Evolutionary conservation across 2,797 vertebrate genomes (phyloP).

Genomic region (Allobates femoralis): DNA sequence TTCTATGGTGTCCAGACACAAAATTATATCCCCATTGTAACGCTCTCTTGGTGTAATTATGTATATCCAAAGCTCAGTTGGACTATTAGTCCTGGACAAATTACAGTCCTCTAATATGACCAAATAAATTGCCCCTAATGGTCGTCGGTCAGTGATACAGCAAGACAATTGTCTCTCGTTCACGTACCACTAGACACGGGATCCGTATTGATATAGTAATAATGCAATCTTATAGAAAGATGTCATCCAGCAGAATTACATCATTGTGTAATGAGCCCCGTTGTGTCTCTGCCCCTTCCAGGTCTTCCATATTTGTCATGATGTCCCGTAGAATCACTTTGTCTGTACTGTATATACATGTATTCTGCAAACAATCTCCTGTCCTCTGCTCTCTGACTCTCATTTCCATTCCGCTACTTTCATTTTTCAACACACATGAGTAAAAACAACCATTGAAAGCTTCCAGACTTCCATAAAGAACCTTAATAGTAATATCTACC

Average conservation of each 20-base stretch:
- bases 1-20: no score
- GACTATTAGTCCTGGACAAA: no score
- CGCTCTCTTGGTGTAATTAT: no score
- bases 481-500: slow-evolving; percentile 61
- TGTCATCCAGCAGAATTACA: not conserved
- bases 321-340: not conserved
- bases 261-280: not conserved
- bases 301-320: not conserved
- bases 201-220: not conserved
- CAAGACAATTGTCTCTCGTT: no score
- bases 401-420: slow-evolving; percentile 19
- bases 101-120: no score
- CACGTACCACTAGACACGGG: no score
- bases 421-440: slow-evolving; percentile 62
- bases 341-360: not conserved
- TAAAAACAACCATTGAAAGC: slow-evolving; percentile 62
- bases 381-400: slow-evolving; percentile 56
- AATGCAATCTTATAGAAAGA: no score
- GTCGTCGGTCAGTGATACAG: no score
- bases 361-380: slow-evolving; percentile 45
- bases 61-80: no score
- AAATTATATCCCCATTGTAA: no score
- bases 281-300: not conserved
- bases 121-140: no score
- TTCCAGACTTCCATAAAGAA: slow-evolving; percentile 62